Conservation (phyloP, 2,113 vertebrate species). For the Capra hircus region DNA sequence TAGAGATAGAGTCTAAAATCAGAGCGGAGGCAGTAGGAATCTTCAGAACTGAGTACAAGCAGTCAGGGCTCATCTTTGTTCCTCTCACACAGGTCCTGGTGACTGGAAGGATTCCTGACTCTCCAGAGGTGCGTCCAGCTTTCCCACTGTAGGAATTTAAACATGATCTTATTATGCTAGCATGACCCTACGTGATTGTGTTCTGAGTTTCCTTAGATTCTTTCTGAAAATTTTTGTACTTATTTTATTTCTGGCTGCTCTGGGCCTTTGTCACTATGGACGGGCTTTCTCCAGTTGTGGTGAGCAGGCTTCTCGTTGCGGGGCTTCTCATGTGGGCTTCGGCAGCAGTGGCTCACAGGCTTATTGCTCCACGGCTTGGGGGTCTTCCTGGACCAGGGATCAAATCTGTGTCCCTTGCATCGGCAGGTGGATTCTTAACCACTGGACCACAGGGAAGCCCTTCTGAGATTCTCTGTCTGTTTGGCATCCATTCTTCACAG, state of each 20-base stretch:
- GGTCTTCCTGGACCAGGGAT: neutral
- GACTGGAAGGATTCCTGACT: neutral
- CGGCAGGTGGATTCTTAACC: neutral
- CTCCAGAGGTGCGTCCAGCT: neutral
- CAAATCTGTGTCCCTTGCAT: neutral
- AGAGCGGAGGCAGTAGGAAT: neutral
- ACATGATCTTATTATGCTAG: neutral
- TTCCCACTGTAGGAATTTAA: neutral
- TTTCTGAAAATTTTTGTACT: neutral
- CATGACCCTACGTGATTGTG: neutral
- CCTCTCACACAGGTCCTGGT: neutral
- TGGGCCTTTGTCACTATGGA: neutral
- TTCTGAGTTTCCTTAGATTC: neutral
- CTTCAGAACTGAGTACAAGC: neutral
- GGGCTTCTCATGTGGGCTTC: accelerated
- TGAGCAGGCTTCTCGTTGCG: neutral
- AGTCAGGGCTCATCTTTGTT: neutral
- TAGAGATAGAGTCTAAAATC: neutral
- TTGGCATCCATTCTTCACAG: neutral
- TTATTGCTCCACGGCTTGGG: neutral
- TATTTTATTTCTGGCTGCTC: neutral
- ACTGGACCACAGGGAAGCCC: neutral
- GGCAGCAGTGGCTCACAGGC: neutral
- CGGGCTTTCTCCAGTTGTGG: neutral
- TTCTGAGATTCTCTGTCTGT: neutral